These are phyloP conservation scores for Tachysurus vachellii DNA, from an alignment of 2,113 vertebrate species.

Conservation along the genomic window DNA sequence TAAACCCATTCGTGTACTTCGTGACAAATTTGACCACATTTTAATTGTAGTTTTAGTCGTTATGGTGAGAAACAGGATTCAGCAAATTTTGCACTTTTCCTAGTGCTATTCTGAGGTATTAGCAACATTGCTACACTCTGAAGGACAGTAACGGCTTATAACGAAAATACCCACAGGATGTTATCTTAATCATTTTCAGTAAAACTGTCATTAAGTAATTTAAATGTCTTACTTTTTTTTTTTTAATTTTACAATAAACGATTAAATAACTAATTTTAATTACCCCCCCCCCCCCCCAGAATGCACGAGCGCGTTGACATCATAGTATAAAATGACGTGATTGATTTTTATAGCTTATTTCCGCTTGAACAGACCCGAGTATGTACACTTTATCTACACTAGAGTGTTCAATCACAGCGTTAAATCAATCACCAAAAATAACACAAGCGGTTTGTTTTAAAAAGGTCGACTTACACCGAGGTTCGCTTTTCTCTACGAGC, in stretches of 20 bases:
- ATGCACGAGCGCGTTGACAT: background rate
- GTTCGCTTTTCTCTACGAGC: background rate
- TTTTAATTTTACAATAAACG: background rate
- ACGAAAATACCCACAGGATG: background rate
- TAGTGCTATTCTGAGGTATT: background rate
- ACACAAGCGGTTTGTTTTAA: background rate
- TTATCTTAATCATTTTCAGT: background rate
- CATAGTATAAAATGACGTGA: too few relatives aligned
- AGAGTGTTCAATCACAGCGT: background rate
- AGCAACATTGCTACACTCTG: background rate
- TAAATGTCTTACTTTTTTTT: background rate
- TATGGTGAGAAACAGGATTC: background rate
- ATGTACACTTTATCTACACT: background rate
- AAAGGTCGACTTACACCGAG: background rate
- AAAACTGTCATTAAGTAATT: background rate
- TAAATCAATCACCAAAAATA: background rate
- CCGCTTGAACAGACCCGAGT: background rate
- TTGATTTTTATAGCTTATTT: background rate
- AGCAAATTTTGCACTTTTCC: background rate
- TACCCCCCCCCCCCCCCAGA: too few relatives aligned
- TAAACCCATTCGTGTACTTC: too few relatives aligned
- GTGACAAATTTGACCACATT: background rate
- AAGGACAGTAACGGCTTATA: background rate
- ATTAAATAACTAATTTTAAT: background rate
- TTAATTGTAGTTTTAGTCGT: background rate